phyloP scores from a whole-genome alignment of 2,888 invertebrate genomes.

The Seladonia tumulorum region DNA sequence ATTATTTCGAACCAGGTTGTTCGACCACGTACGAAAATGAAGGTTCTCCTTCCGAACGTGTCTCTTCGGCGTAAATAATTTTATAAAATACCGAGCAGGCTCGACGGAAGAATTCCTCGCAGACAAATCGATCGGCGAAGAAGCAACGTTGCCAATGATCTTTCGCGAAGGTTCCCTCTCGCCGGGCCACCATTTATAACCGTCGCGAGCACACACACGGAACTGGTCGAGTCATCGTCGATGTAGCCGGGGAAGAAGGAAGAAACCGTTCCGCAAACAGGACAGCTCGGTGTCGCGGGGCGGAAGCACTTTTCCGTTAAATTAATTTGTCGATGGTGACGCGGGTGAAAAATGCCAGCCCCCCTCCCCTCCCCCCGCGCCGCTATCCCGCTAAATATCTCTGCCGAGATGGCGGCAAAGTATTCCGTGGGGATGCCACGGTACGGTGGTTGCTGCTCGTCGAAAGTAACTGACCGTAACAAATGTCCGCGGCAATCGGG shows the following conservation, averaged over 20 bases:
- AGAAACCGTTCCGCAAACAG: conserved; percentile 18
- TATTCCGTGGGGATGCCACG: conserved; percentile 34
- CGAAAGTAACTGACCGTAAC: conserved; percentile 61
- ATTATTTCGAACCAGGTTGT: no score
- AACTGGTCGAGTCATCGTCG: neutral
- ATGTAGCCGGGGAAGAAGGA: neutral
- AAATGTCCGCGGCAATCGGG: conserved; percentile 57
- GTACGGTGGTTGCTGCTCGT: conserved; percentile 21
- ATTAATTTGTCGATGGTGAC: conserved; percentile 56
- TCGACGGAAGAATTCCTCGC: neutral
- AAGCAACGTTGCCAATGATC: neutral
- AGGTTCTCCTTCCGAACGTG: no score
- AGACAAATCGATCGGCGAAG: neutral
- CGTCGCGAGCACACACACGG: neutral
- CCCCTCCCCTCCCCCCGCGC: no score
- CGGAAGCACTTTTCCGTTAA: conserved; percentile 2
- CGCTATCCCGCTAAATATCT: conserved; percentile 26
- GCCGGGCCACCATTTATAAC: conserved; percentile 8
- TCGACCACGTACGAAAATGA: no score
- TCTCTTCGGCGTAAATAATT: neutral
- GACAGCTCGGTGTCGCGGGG: conserved; percentile 13
- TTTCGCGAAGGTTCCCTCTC: neutral
- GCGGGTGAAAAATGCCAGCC: conserved; percentile 36
- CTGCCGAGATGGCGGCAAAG: conserved; percentile 14
- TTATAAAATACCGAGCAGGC: neutral